Evolutionary conservation across 2,888 invertebrate species (phyloP), one percentile per base, ranked within the genome.

Genomic region (Boloria euphrosyne): DNA sequence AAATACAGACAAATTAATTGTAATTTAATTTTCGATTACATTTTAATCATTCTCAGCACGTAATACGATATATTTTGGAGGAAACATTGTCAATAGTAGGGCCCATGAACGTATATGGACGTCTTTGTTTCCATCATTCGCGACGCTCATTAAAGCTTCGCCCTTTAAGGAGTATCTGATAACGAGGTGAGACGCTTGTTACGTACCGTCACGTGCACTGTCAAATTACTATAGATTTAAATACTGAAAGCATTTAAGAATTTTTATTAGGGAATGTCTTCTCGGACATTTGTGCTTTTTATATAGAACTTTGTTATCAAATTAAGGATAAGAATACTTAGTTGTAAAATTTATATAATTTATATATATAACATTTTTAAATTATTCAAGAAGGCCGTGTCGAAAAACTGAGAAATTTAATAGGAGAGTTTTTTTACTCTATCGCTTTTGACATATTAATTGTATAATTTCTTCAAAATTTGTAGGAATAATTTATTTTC

Each of bases 81-180:
- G 13, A 46, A 44, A 46, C 22, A 16, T 38, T 16, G 13, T 47
- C 17, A 31, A 14, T 69, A 53, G 70, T 74, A 72, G 16, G 47
- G 62, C 52, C 60, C 65, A 50, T 67, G 61, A 14, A 58, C 73
- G 46, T 74, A 69, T 69, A 69, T 74, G 77, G 77, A 68, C 52
- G 55, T 73, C 76, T 79, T 81, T 80, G 78, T 79, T 78, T 77
- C 76, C 76, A 75, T 77, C 79, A 77, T 78, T 77, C 72, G 73
- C 66, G 74, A 71, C 55, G 77, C 79, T 80, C 81, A 80, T 80
- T 80, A 80, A 80, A 81, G 75, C 75, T 71, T 75, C 69, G 73
- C 78, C 77, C 66, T 74, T 69, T 77, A 77, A 69, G 76, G 80
- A 46, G 59, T 59, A 71, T 67, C 74, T 71, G 70, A 73, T 73